These are phyloP conservation scores for Hippocampus mohnikei DNA, from an alignment of 2,113 vertebrate species.

Conservation along the genomic window DNA sequence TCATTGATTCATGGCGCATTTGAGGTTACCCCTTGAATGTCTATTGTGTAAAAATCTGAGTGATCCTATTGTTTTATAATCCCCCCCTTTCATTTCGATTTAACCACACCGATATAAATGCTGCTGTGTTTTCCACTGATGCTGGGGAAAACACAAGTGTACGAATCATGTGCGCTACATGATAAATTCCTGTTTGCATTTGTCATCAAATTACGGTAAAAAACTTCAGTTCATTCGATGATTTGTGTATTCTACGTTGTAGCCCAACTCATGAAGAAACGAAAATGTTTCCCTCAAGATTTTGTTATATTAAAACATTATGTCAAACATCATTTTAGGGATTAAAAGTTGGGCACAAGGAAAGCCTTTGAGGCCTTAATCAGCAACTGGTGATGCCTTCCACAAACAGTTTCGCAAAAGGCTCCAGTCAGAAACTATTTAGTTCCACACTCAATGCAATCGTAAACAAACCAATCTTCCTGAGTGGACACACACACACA, in stretches of 20 bases:
- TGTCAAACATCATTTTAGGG: conserved; percentile 12
- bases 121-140: not conserved
- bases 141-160: conserved; percentile 35
- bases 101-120: conserved; percentile 16
- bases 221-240: conserved; percentile 13
- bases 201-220: conserved; percentile 28
- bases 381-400: conserved; percentile 44
- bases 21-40: conserved; percentile 44
- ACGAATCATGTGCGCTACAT: conserved; percentile 26
- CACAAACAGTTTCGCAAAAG: conserved; percentile 41
- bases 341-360: conserved; percentile 19
- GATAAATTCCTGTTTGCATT: conserved; percentile 29
- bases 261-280: conserved; percentile 22
- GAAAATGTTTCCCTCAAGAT: conserved; percentile 14
- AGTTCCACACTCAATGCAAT: conserved; percentile 51
- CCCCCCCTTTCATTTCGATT: conserved; percentile 21
- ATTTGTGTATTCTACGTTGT: conserved; percentile 23
- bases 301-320: conserved; percentile 10
- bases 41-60: conserved; percentile 32
- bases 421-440: conserved; percentile 58
- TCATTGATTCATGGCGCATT: conserved; percentile 12
- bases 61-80: conserved; percentile 47
- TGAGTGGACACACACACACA: conserved; percentile 42
- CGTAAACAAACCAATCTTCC: conserved; percentile 52
- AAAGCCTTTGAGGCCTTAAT: conserved; percentile 40